Evolutionary conservation across 2,888 invertebrate species (phyloP).

Genomic region (Nomada flava): DNA sequence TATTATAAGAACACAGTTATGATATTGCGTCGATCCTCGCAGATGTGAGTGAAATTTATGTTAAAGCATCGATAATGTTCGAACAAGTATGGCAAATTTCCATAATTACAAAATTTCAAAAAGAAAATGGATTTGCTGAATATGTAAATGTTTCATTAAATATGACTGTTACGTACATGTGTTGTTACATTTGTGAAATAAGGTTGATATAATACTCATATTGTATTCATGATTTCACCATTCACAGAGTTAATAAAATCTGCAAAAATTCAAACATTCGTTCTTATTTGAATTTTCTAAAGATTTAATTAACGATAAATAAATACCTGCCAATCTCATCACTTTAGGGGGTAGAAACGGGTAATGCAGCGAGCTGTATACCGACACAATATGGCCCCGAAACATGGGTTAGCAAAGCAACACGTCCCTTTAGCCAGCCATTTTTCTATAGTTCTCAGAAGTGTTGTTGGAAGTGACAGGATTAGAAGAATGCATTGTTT

Average conservation of each 20-base stretch:
- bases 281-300: not conserved
- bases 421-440: too few species aligned
- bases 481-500: too few species aligned
- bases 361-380: too few species aligned
- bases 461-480: too few species aligned
- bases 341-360: too few species aligned
- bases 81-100: slow-evolving; percentile 20
- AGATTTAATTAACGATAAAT: not conserved
- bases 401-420: too few species aligned
- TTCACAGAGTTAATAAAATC: slow-evolving; percentile 35
- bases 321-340: not conserved
- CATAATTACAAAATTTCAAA: slow-evolving; percentile 19
- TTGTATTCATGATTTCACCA: slow-evolving; percentile 28
- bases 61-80: slow-evolving; percentile 12
- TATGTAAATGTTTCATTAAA: slow-evolving; percentile 55
- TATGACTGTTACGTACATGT: slow-evolving; percentile 50
- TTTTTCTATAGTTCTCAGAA: too few species aligned
- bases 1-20: slow-evolving; percentile 21
- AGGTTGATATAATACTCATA: slow-evolving; percentile 28
- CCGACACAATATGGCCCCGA: too few species aligned
- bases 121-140: slow-evolving; percentile 36
- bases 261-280: not conserved
- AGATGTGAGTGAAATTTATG: slow-evolving; percentile 25
- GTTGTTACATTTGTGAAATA: slow-evolving; percentile 28
- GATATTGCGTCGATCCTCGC: slow-evolving; percentile 26